These are phyloP conservation scores for Paramormyrops hopkinsi DNA, from an alignment of 2,797 vertebrate genomes.

Conservation along the genomic window DNA sequence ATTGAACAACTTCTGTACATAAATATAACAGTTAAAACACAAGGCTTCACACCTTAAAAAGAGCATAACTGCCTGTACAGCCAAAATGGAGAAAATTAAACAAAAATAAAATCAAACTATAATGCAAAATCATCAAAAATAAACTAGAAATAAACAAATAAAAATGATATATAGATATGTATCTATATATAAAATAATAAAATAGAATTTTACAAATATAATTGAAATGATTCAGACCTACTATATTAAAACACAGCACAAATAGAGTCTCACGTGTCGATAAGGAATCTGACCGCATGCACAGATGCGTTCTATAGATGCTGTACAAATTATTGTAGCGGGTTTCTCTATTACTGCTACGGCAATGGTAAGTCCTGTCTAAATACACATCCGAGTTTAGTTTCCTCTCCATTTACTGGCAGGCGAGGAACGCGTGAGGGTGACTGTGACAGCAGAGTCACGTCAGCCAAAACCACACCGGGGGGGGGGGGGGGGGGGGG, in stretches of 20 bases:
- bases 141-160: slow-evolving; percentile 44
- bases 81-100: slow-evolving; percentile 50
- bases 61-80: slow-evolving; percentile 63
- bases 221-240: slow-evolving; percentile 74
- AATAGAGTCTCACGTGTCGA: slow-evolving; percentile 77
- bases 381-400: slow-evolving; percentile 41
- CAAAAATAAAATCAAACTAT: slow-evolving; percentile 62
- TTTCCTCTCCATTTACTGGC: slow-evolving; percentile 49
- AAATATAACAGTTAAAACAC: slow-evolving; percentile 60
- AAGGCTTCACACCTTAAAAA: slow-evolving; percentile 61
- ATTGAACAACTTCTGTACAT: slow-evolving; percentile 75
- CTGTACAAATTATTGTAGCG: slow-evolving; percentile 65
- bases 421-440: slow-evolving; percentile 51
- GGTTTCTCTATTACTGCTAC: slow-evolving; percentile 24
- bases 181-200: slow-evolving; percentile 51
- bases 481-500: too few relatives aligned
- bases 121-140: slow-evolving; percentile 45
- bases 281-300: slow-evolving; percentile 78
- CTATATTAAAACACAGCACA: slow-evolving; percentile 79
- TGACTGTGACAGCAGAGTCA: slow-evolving; percentile 29
- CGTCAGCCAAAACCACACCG: slow-evolving; percentile 17
- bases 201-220: slow-evolving; percentile 67
- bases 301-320: slow-evolving; percentile 75
- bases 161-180: slow-evolving; percentile 31
- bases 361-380: slow-evolving; percentile 33